These are phyloP conservation scores for Frankliniella intonsa DNA, from an alignment of 2,888 invertebrate species.

Conservation along the genomic window DNA sequence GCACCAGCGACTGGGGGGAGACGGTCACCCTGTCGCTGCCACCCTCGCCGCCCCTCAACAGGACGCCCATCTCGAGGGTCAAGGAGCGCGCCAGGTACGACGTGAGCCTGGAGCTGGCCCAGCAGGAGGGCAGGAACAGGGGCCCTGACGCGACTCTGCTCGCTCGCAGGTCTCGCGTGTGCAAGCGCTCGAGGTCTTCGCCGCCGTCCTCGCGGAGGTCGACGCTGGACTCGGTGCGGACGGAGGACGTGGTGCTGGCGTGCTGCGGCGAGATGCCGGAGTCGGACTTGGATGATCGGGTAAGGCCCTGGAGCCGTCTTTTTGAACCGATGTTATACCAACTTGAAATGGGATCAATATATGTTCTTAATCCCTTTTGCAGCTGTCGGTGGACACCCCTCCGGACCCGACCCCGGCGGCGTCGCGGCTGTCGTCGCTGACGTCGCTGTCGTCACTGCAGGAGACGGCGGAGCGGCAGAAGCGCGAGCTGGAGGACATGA, in stretches of 20 bases:
- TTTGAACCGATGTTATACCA: background rate
- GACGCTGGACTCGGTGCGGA: constrained; percentile 57
- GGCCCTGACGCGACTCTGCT: background rate
- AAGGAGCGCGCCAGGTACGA: constrained; percentile 56
- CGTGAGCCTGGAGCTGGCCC: background rate
- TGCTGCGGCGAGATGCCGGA: constrained; percentile 42
- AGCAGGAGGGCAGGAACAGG: background rate
- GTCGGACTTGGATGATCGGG: constrained; percentile 35
- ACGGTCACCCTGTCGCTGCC: constrained; percentile 58
- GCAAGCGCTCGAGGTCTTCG: constrained; percentile 58
- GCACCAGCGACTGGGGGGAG: constrained; percentile 81
- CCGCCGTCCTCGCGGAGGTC: constrained; percentile 58
- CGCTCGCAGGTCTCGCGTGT: constrained; percentile 41
- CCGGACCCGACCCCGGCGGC: background rate
- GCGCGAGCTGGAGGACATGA: constrained; percentile 64
- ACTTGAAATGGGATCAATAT: background rate
- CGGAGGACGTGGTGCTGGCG: constrained; percentile 53
- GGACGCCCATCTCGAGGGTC: constrained; percentile 59
- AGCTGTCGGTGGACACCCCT: constrained; percentile 18
- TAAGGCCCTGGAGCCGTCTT: background rate
- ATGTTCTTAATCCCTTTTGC: background rate
- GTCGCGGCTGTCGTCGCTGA: background rate
- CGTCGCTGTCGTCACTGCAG: constrained; percentile 43
- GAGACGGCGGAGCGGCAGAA: constrained; percentile 58
- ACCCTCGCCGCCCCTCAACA: constrained; percentile 61